These are phyloP conservation scores for Xenopus borealis DNA, from an alignment of 2,113 vertebrate species.

Conservation along the genomic window DNA sequence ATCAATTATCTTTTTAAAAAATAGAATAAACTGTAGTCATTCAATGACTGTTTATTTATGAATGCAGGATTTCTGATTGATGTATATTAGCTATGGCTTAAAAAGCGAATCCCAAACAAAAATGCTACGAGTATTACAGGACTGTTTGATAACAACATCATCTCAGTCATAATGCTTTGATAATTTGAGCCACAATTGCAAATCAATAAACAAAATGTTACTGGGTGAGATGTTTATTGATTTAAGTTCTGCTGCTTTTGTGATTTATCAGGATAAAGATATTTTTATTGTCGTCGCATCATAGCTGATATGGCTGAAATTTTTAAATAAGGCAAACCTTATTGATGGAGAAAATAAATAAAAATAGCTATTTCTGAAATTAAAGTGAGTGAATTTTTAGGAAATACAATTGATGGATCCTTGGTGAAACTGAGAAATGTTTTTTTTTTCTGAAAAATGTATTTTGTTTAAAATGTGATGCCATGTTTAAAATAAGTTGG, in stretches of 20 bases:
- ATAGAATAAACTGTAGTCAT: too few species aligned
- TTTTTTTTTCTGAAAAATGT: too few species aligned
- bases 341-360: too few species aligned
- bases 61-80: too few species aligned
- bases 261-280: conserved; percentile 36
- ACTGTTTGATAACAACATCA: conserved; percentile 25
- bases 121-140: conserved; percentile 22
- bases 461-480: too few species aligned
- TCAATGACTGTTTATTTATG: too few species aligned
- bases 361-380: neutral
- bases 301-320: neutral
- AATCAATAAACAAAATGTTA: conserved; percentile 44
- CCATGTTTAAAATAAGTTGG: too few species aligned
- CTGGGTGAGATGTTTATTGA: conserved; percentile 41
- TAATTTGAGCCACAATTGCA: conserved; percentile 41
- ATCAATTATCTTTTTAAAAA: too few species aligned
- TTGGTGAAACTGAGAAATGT: too few species aligned
- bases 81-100: neutral
- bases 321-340: too few species aligned
- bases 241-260: conserved; percentile 32
- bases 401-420: too few species aligned
- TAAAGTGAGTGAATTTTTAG: neutral
- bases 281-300: conserved; percentile 2
- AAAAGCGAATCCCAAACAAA: neutral
- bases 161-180: conserved; percentile 37